Evolutionary conservation across 2,797 vertebrate species (phyloP).

Genomic region (Aldrovandia affinis): DNA sequence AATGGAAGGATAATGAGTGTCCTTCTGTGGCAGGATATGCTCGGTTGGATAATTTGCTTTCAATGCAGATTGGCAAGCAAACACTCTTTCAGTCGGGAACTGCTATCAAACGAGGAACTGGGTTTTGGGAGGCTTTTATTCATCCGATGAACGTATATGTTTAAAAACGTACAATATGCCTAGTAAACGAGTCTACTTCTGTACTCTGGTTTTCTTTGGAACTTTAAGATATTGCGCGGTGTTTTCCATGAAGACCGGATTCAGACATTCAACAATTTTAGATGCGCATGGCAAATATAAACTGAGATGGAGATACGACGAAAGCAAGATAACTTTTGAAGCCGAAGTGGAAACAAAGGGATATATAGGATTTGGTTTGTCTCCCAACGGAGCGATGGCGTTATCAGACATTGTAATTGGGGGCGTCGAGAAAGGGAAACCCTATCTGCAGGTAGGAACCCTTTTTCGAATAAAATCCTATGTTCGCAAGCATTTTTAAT

Average conservation of each 20-base stretch:
- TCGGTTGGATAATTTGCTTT: constrained; percentile 33
- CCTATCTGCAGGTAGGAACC: constrained; percentile 80
- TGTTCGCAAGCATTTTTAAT: not conserved
- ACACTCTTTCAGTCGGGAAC: constrained; percentile 41
- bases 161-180: constrained; percentile 28
- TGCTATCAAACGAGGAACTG: constrained; percentile 18
- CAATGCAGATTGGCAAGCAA: constrained; percentile 41
- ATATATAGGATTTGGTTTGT: constrained; percentile 85
- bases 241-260: constrained; percentile 44
- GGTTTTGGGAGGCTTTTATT: not conserved
- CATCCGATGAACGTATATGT: constrained; percentile 33
- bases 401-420: constrained; percentile 81
- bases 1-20: constrained; percentile 40
- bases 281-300: constrained; percentile 74
- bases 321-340: constrained; percentile 70
- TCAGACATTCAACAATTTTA: constrained; percentile 70
- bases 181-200: constrained; percentile 22
- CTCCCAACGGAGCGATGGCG: constrained; percentile 80
- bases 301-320: constrained; percentile 72
- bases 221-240: constrained; percentile 39
- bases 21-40: constrained; percentile 32
- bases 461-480: not conserved
- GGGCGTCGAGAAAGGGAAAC: constrained; percentile 77
- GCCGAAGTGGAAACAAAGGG: constrained; percentile 80
- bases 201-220: constrained; percentile 44